Conservation (phyloP, 2,113 vertebrate species). For the Nothobranchius furzeri region DNA sequence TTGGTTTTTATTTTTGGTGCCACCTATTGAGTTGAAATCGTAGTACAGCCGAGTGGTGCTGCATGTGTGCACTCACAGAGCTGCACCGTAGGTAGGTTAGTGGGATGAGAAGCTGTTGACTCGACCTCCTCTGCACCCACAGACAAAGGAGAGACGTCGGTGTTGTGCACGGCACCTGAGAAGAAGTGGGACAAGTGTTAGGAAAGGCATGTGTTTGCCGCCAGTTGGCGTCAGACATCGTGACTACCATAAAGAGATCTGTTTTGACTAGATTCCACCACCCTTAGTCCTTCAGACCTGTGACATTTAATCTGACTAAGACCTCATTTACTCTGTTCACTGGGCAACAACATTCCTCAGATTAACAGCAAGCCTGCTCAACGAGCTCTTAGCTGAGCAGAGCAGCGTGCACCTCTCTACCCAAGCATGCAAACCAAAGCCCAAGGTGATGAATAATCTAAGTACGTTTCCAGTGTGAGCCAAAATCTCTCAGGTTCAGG, state of each 20-base stretch:
- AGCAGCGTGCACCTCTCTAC: constrained; percentile 24
- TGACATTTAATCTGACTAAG: constrained; percentile 75
- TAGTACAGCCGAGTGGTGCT: constrained; percentile 45
- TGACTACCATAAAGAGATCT: constrained; percentile 60
- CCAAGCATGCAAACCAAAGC: constrained; percentile 29
- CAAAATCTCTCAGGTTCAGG: neutral
- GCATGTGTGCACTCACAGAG: constrained; percentile 36
- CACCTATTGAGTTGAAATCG: constrained; percentile 55
- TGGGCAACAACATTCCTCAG: constrained; percentile 74
- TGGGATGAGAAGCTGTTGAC: constrained; percentile 40
- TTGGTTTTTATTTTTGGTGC: constrained; percentile 63
- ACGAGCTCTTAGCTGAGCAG: constrained; percentile 35
- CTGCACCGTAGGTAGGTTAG: constrained; percentile 33
- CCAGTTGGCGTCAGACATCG: constrained; percentile 46
- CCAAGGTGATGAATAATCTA: constrained; percentile 25
- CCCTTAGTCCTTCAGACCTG: constrained; percentile 71
- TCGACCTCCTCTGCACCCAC: constrained; percentile 38
- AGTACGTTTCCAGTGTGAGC: constrained; percentile 1
- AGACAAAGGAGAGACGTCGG: constrained; percentile 17
- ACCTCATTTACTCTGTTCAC: constrained; percentile 72
- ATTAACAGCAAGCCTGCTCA: constrained; percentile 60
- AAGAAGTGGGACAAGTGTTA: constrained; percentile 23
- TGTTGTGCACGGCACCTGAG: constrained; percentile 16
- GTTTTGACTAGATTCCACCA: constrained; percentile 72
- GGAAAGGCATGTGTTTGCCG: constrained; percentile 11